Evolutionary conservation across 1,140 invertebrate genomes (phyloP), one percentile per base, ranked within the genome.

Genomic region (Aphis gossypii): DNA sequence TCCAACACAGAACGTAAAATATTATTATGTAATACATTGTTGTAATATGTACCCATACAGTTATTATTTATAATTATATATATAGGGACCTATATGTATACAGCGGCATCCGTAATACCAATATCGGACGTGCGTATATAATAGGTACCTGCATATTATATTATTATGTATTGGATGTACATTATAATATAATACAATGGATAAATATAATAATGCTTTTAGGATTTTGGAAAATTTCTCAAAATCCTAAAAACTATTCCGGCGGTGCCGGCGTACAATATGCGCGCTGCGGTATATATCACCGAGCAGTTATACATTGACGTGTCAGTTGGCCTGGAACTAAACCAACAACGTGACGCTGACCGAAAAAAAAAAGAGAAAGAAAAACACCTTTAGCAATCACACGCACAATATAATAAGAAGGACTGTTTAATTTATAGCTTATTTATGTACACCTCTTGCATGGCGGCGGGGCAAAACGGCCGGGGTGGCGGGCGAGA

Each of bases 371-470:
- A 41, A 82, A 48, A 48, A 90, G 25, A 90, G 44, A 44, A 90
- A 93, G 54, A 86, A 93, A 93, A 83, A n/a, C 90, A 93, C 92
- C 92, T 93, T 93, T 93, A 86, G 82, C 92, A n/a, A 93, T 93
- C 92, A n/a, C 91, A 91, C 30, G 76, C 9, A 48, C 56, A 46
- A 51, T 38, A 92, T 76, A 35, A 56, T 93, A 86, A 46, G 60
- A 84, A 93, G 76, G 92, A 86, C 92, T 38, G 82, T 93, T 93
- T 93, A 93, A 93, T 93, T 93, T 93, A 93, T 93, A 56, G 92
- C 92, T 93, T 86, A 93, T 93, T 93, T 93, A 93, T 93, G 92
- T 93, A 93, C 92, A 93, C 92, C 92, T 93, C 92, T 93, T 25
- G 92, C 76, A 38, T 23, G 46, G 86, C 7, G 30, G 46, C n/a